Conservation (phyloP, 2,888 invertebrate genomes). For the Zaprionus bogoriensis region DNA sequence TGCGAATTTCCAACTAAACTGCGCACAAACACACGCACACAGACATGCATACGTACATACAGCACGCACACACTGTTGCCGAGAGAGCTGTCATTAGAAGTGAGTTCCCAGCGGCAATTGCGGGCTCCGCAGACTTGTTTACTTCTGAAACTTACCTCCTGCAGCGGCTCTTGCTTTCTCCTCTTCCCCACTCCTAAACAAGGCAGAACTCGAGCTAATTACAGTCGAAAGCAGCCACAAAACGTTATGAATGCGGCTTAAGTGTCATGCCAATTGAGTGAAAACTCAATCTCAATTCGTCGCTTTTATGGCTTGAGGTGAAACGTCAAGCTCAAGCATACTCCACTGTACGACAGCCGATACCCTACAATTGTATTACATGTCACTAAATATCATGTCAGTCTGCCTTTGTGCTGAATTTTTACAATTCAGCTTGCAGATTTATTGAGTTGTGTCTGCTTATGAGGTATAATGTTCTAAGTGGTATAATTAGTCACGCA, state of each 20-base stretch:
- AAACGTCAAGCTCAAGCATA: not conserved
- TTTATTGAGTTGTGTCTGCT: too few relatives aligned
- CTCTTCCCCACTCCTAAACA: not conserved
- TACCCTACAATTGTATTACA: not conserved
- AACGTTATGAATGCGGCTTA: conserved; percentile 15
- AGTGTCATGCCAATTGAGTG: conserved; percentile 19
- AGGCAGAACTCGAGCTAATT: conserved; percentile 26
- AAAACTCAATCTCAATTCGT: conserved; percentile 7
- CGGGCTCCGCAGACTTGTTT: too few relatives aligned
- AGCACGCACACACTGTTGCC: conserved; percentile 1
- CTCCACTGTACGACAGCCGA: not conserved
- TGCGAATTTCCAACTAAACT: conserved; percentile 3
- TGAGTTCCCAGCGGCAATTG: conserved; percentile 4
- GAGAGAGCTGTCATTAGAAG: conserved; percentile 27
- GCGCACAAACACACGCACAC: not conserved
- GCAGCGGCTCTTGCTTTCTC: too few relatives aligned
- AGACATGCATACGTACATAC: conserved; percentile 5
- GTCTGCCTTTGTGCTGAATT: too few relatives aligned
- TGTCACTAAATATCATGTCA: too few relatives aligned
- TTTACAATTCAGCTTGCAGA: too few relatives aligned
- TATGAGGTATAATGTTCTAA: too few relatives aligned
- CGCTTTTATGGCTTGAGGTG: not conserved
- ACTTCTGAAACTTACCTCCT: too few relatives aligned
- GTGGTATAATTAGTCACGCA: too few relatives aligned
- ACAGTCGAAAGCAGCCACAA: conserved; percentile 19